phyloP scores from a whole-genome alignment of 2,888 invertebrate species.

The Mycalesis mineus region DNA sequence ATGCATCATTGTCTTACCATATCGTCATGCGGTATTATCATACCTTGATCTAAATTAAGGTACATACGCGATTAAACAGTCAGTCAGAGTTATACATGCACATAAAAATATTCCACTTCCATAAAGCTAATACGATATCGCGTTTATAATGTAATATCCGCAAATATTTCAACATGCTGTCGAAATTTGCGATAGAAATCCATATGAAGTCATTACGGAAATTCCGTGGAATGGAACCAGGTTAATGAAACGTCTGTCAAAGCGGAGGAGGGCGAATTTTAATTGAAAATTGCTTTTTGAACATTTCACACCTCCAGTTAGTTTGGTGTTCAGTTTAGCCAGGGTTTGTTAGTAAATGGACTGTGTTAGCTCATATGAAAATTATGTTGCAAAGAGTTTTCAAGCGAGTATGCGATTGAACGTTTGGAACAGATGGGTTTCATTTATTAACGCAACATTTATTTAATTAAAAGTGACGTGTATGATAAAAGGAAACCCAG shows the following conservation, averaged over 20 bases:
- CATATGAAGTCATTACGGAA: slow-evolving; percentile 32
- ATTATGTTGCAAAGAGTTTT: neutral
- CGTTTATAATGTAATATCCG: neutral
- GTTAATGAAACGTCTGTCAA: slow-evolving; percentile 76
- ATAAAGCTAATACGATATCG: neutral
- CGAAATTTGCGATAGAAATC: slow-evolving; percentile 18
- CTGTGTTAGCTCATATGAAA: slow-evolving; percentile 15
- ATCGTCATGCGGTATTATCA: too few relatives aligned
- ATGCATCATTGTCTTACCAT: too few relatives aligned
- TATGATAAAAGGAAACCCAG: too few relatives aligned
- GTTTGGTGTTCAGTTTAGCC: slow-evolving; percentile 27
- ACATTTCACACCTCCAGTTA: slow-evolving; percentile 48
- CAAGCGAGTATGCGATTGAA: neutral
- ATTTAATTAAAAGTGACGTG: too few relatives aligned
- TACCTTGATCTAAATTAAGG: too few relatives aligned
- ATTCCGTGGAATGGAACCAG: slow-evolving; percentile 48
- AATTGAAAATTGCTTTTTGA: slow-evolving; percentile 66
- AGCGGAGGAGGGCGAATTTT: slow-evolving; percentile 54
- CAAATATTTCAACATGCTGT: slow-evolving; percentile 6
- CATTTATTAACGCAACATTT: too few relatives aligned
- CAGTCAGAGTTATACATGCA: neutral
- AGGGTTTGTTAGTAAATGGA: slow-evolving; percentile 22
- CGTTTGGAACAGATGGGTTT: neutral
- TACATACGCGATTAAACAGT: neutral
- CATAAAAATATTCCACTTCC: neutral